Conservation (phyloP, 2,797 vertebrate species). For the Paramormyrops hopkinsi region DNA sequence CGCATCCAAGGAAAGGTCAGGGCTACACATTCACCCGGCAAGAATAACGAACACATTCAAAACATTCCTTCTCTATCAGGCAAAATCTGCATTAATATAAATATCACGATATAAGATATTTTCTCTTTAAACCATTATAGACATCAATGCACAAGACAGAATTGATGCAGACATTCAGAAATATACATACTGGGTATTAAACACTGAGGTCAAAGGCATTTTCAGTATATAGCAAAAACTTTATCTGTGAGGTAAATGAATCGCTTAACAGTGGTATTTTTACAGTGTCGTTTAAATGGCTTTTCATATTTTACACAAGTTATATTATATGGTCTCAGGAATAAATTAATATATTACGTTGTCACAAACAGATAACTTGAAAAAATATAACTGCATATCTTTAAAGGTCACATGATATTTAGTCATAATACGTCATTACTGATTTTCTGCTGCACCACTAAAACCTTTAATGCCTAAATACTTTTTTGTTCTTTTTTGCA, state of each 20-base stretch:
- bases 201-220: not conserved
- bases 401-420: not conserved
- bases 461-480: not conserved
- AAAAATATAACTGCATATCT: not conserved
- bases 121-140: not conserved
- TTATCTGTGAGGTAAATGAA: not conserved
- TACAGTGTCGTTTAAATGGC: not conserved
- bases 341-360: not conserved
- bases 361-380: not conserved
- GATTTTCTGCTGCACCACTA: not conserved
- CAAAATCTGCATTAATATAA: not conserved
- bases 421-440: not conserved
- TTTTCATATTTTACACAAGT: not conserved
- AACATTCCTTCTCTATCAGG: not conserved
- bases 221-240: not conserved
- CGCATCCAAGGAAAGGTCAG: conserved; percentile 61
- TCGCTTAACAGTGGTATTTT: not conserved
- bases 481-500: conserved; percentile 35
- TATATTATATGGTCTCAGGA: not conserved
- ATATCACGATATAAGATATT: not conserved
- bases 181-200: not conserved
- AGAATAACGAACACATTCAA: not conserved
- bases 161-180: not conserved
- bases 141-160: not conserved
- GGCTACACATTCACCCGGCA: too few relatives aligned